Base-by-base conservation (phyloP, 2,888 invertebrate species). In the Drosophila birchii region DNA sequence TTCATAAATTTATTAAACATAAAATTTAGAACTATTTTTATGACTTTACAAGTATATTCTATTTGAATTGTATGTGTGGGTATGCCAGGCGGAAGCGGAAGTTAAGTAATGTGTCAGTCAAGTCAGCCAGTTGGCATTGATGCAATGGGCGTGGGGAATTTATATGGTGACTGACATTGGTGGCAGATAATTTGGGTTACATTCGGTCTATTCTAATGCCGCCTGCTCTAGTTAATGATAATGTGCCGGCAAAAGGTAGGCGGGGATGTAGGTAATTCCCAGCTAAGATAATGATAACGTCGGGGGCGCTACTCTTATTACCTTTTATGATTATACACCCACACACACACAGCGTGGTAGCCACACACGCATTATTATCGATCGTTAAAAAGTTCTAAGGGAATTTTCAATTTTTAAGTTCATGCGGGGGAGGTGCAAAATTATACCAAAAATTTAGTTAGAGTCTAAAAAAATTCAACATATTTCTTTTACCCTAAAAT, bases 71-170 rank as follows among this genome's bases (percentile, higher is more conserved):
- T 54, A 49, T 54, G 53, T 56, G 67, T 60, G 70, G 76, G 76
- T 32, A 56, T 56, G 73, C 64, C 78, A 76, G 86, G 81, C 86
- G 85, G 85, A 88, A 86, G 78, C 85, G 88, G 87, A 86, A 88
- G 85, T 84, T 86, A 86, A 86, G 81, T 88, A 86, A 86, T 86
- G 85, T 88, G 85, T 86, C 84, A 85, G 84, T 71, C 60, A 71
- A 70, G 60, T 73, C 74, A 73, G 66, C 67, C 69, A 68, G 69
- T 68, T 68, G 57, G 57, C 67, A 68, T 73, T 66, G 75, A 64
- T 73, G 75, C 75, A 73, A 64, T 73, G 41, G 72, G 72, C 72
- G 66, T 55, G 71, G 73, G 43, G 43, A 62, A 67, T 45, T 54
- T 67, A 67, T 68, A 68, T 49, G 57, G 56, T 26, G 69, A 56